Conservation (phyloP, 1,140 invertebrate genomes). For the Bombus fervidus region DNA sequence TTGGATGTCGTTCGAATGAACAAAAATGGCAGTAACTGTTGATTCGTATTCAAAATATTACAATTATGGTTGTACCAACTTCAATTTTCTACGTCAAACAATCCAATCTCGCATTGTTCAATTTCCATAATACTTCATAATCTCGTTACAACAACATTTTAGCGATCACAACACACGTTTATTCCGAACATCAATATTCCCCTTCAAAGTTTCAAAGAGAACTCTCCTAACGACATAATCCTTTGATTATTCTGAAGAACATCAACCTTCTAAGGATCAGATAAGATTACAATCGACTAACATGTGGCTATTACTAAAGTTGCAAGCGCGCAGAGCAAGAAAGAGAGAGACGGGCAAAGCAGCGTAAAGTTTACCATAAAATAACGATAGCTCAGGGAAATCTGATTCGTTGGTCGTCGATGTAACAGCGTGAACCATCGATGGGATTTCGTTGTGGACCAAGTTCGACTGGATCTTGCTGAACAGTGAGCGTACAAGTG, state of each 20-base stretch:
- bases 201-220: not conserved
- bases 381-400: not conserved
- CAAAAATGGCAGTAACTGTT: not conserved
- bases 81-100: no score
- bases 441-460: constrained; percentile 14
- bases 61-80: no score
- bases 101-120: no score
- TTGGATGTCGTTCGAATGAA: not conserved
- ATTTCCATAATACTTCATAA: no score
- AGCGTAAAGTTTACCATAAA: constrained; percentile 7
- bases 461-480: constrained; percentile 30
- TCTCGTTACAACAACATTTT: not conserved
- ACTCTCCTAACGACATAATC: not conserved
- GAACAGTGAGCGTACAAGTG: constrained; percentile 16
- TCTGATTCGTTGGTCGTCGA: not conserved
- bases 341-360: not conserved
- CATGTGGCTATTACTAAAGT: not conserved
- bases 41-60: no score
- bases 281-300: not conserved
- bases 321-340: not conserved
- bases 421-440: not conserved
- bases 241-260: not conserved
- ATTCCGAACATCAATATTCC: not conserved
- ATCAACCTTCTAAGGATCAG: not conserved
- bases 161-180: not conserved